Conservation (phyloP, 2,113 vertebrate genomes). For the Baryphthengus martii region DNA sequence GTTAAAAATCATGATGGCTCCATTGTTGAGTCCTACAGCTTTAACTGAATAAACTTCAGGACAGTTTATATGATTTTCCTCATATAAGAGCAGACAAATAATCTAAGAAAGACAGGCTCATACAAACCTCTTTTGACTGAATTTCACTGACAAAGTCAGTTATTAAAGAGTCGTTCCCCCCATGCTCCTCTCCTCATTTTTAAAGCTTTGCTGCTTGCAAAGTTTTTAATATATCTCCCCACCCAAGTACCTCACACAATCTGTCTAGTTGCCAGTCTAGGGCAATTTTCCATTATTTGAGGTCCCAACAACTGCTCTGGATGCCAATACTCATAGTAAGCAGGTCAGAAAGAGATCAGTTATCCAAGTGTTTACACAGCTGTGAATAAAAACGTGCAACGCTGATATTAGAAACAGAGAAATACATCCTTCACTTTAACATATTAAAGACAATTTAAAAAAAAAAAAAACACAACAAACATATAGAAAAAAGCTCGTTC, state of each 20-base stretch:
- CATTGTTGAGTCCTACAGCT: background rate
- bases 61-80: background rate
- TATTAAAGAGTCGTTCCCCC: background rate
- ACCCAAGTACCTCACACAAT: background rate
- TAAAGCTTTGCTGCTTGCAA: background rate
- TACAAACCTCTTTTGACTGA: background rate
- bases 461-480: no score
- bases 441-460: background rate
- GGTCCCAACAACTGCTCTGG: background rate
- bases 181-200: rapidly evolving
- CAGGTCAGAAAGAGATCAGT: background rate
- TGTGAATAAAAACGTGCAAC: constrained; percentile 1
- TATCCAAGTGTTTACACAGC: constrained; percentile 45
- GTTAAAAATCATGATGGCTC: background rate
- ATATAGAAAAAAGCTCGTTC: background rate
- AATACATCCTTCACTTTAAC: background rate
- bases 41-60: background rate
- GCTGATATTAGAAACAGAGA: background rate
- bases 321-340: background rate
- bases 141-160: background rate
- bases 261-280: background rate
- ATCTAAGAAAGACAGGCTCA: background rate
- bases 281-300: background rate
- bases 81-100: background rate
- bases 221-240: background rate